Base-by-base conservation (phyloP, 2,113 vertebrate genomes). In the Benitochromis conjunctus region DNA sequence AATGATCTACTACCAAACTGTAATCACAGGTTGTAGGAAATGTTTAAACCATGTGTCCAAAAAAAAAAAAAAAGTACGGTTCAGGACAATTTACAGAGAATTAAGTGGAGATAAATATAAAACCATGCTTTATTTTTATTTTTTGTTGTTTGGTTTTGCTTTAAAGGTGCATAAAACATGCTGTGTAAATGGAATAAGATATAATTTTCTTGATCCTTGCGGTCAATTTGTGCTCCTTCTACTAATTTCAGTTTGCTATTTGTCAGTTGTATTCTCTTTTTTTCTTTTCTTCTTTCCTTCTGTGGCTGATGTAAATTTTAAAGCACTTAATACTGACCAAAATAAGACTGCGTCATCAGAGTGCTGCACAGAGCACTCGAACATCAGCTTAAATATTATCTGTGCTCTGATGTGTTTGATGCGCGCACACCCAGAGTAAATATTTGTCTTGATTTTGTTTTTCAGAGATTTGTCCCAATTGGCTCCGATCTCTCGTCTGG, bases 391-490 rank as follows among this genome's bases (percentile, higher is more conserved):
- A 46, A 69, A 46, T 43, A 43, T 43, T 69, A 7, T 69, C n/a
- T 24, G 38, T 71, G n/a, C 14, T 18, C 21, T 0, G 16, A 31
- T 76, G 43, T 51, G 6, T 76, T 51, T 51, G 46, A 76, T 76
- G 71, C 34, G 3, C 69, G 11, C 34, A 12, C 60, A 2, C 16
- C 51, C 16, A 31, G 31, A 29, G 56, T 24, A 46, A 36, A 82
- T 62, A 16, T 83, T 80, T 41, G 4, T 88, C 54, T 81, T 31
- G 8, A 5, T 84, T 78, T 88, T 83, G 55, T 87, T 90, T 92
- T 94, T 6, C 92, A 96, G 95, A 94, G n/a, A 81, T 96, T 96
- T 91, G 58, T 94, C 80, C 93, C 95, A 2, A 89, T 96, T 34
- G 43, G 3, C 14, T 84, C 60, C 0, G 64, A 92, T n/a, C 34